These are phyloP conservation scores for Clarias gariepinus DNA, from an alignment of 2,113 vertebrate species.

Conservation along the genomic window DNA sequence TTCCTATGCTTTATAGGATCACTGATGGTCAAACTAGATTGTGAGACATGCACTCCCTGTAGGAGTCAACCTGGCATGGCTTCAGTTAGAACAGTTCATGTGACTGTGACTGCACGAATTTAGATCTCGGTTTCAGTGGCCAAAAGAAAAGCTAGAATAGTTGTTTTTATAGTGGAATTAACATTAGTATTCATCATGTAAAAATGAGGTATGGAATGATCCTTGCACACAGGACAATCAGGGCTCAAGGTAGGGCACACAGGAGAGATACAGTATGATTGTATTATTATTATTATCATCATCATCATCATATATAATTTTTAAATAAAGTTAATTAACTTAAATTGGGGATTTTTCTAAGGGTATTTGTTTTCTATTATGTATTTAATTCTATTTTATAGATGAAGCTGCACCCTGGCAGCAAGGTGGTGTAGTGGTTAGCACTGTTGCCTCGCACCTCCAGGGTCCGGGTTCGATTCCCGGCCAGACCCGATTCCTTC, in stretches of 20 bases:
- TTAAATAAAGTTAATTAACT: background rate
- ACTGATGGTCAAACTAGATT: constrained; percentile 66
- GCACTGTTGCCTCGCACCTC: too few species aligned
- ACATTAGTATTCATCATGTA: background rate
- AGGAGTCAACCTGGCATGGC: constrained; percentile 56
- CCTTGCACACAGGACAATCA: too few species aligned
- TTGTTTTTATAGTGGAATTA: background rate
- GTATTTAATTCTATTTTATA: background rate
- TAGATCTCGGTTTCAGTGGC: background rate
- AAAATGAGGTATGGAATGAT: too few species aligned
- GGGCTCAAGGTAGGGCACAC: too few species aligned
- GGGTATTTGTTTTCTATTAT: background rate
- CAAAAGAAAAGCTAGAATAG: background rate
- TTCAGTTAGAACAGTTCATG: constrained; percentile 57
- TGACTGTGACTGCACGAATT: constrained; percentile 52
- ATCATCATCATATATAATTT: too few species aligned
- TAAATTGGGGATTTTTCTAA: background rate
- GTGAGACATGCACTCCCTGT: constrained; percentile 52
- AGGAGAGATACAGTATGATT: too few species aligned
- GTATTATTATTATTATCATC: too few species aligned
- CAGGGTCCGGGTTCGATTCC: too few species aligned
- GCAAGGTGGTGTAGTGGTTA: too few species aligned
- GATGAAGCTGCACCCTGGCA: too few species aligned
- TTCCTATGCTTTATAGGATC: constrained; percentile 60
- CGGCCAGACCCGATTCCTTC: too few species aligned